phyloP scores from a whole-genome alignment of 2,113 vertebrate genomes.

The Lipotes vexillifer region DNA sequence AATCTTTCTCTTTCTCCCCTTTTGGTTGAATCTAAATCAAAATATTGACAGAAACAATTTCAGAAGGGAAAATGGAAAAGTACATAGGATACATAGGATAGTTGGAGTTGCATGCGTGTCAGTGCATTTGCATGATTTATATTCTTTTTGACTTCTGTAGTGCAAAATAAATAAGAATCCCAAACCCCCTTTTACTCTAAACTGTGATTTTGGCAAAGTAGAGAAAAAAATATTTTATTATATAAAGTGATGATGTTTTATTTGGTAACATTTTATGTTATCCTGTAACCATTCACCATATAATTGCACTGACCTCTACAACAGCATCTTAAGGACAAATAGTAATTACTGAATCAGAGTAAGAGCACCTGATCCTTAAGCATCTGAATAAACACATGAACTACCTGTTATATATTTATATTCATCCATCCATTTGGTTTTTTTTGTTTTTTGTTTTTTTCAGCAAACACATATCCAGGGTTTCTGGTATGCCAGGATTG shows the following conservation, averaged over 20 bases:
- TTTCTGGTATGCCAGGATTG: neutral
- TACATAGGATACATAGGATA: constrained; percentile 28
- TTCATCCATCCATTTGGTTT: neutral
- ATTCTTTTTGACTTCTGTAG: constrained; percentile 45
- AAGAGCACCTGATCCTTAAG: neutral
- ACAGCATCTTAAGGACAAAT: neutral
- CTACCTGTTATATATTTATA: neutral
- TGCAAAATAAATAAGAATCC: constrained; percentile 48
- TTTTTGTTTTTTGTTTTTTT: neutral
- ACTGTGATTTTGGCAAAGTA: neutral
- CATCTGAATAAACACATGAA: neutral
- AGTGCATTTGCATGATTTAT: constrained; percentile 32
- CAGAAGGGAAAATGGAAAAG: constrained; percentile 72
- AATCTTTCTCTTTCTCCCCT: constrained; percentile 63
- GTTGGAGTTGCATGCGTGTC: constrained; percentile 19
- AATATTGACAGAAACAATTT: constrained; percentile 75
- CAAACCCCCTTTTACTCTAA: neutral
- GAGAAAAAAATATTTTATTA: neutral
- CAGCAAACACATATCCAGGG: neutral
- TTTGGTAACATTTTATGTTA: neutral
- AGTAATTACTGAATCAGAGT: neutral
- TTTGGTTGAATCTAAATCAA: constrained; percentile 75
- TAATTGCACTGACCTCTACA: neutral
- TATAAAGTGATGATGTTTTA: neutral
- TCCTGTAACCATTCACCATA: neutral